Percentiles rank a stretch among this genome's conserved stretches.
These are phyloP conservation scores for Digitonthophagus gazella DNA, from an alignment of 2,888 invertebrate genomes.

Conservation along the genomic window DNA sequence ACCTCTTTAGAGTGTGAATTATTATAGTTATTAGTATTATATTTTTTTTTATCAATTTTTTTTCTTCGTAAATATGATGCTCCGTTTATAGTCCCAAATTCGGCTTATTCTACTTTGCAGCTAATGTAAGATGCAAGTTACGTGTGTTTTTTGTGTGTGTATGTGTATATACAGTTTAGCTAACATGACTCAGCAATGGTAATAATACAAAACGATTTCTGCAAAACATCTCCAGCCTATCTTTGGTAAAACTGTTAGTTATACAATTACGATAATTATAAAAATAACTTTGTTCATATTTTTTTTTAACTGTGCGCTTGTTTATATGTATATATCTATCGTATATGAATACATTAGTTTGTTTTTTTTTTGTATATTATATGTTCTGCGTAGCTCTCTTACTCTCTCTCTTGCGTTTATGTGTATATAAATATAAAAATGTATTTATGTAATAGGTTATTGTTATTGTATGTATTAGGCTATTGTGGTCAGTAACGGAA, in stretches of 20 bases:
- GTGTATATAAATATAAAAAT: conserved; percentile 33
- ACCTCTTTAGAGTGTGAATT: not conserved
- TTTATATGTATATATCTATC: conserved; percentile 22
- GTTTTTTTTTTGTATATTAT: conserved; percentile 25
- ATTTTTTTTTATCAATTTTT: not conserved
- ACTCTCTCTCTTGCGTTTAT: conserved; percentile 2
- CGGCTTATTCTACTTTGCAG: not conserved
- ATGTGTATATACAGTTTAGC: not conserved
- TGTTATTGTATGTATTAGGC: conserved; percentile 36
- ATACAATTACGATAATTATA: conserved; percentile 24
- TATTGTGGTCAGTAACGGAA: conserved; percentile 46
- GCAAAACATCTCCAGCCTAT: conserved; percentile 3
- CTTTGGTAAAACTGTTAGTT: conserved; percentile 17
- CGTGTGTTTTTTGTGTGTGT: not conserved
- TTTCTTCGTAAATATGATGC: no score
- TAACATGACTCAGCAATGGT: not conserved
- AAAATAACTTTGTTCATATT: conserved; percentile 22
- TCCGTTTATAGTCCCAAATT: not conserved
- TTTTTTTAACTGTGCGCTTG: conserved; percentile 23
- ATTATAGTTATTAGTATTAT: not conserved
- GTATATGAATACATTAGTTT: conserved; percentile 20
- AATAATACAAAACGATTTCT: not conserved
- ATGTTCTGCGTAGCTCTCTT: conserved; percentile 23
- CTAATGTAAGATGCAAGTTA: not conserved
- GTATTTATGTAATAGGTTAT: not conserved